These are phyloP conservation scores for Amphiura filiformis DNA, from an alignment of 35 echinoderm and acorn worm species.

Conservation along the genomic window DNA sequence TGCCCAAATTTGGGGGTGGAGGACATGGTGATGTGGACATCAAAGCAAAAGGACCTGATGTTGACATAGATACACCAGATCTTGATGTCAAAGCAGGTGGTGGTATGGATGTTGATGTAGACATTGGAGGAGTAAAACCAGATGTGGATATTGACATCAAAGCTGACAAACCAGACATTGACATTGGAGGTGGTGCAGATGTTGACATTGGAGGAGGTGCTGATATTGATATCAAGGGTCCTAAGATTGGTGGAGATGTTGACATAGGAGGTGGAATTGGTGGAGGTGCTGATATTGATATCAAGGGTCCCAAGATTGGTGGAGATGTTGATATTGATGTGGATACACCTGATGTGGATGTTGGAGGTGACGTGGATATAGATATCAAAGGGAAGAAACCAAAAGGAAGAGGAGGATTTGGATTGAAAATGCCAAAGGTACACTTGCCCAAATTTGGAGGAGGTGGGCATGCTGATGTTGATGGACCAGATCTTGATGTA, in stretches of 20 bases:
- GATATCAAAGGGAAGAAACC: conserved; percentile 18
- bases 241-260: conserved; percentile 32
- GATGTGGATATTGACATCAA: conserved; percentile 51
- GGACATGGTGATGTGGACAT: conserved; percentile 30
- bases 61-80: conserved; percentile 6
- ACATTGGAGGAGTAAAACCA: conserved; percentile 19
- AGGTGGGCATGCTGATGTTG: conserved; percentile 29
- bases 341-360: conserved; percentile 3
- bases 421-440: conserved; percentile 71
- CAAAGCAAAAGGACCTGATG: conserved; percentile 26
- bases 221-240: conserved; percentile 16
- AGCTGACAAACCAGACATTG: conserved; percentile 24
- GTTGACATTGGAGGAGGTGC: conserved; percentile 36
- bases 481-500: conserved; percentile 19
- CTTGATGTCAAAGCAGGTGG: conserved; percentile 17
- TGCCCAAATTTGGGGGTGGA: conserved; percentile 17
- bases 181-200: conserved; percentile 11
- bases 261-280: conserved; percentile 6
- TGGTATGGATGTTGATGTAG: conserved; percentile 11
- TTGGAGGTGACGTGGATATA: not conserved
- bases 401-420: conserved; percentile 35
- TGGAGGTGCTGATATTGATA: conserved; percentile 38
- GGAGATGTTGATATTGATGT: conserved; percentile 22
- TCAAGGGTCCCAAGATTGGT: conserved; percentile 1
- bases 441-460: conserved; percentile 37